Conservation (phyloP, 2,888 invertebrate species). For the Deilephila porcellus region DNA sequence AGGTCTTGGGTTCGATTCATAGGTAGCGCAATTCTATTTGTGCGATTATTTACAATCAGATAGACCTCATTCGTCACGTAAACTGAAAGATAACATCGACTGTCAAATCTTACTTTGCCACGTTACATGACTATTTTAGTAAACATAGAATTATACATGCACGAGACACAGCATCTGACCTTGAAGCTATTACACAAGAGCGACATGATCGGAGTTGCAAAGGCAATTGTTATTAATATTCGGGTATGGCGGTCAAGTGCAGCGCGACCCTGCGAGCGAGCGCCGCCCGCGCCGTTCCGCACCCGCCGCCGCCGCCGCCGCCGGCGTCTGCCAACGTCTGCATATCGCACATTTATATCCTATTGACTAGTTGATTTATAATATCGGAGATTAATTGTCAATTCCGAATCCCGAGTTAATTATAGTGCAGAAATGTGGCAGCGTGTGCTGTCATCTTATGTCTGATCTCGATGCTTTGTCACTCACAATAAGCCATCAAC, state of each 20-base stretch:
- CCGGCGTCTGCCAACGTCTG: neutral
- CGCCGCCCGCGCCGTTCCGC: neutral
- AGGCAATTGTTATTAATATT: conserved; percentile 21
- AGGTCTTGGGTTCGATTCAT: too few species aligned
- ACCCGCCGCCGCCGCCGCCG: too few species aligned
- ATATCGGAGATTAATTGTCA: neutral
- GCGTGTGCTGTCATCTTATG: neutral
- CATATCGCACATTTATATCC: neutral
- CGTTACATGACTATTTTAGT: too few species aligned
- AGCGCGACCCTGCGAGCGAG: conserved; percentile 12
- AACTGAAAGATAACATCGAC: too few species aligned
- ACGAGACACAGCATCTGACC: neutral
- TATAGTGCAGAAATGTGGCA: neutral
- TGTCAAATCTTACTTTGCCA: too few species aligned
- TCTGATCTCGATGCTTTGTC: neutral
- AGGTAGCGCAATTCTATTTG: too few species aligned
- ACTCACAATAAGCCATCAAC: too few species aligned
- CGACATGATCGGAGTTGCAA: neutral
- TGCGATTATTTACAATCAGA: too few species aligned
- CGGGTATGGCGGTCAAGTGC: conserved; percentile 24
- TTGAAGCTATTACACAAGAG: conserved; percentile 10
- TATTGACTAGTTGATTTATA: conserved; percentile 8
- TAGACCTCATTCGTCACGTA: too few species aligned
- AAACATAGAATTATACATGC: neutral
- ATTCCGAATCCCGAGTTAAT: neutral